A percentile compares a stretch with the other conserved stretches of the same genome.
Evolutionary conservation across 2,888 invertebrate genomes (phyloP).

Genomic region (Bembecia ichneumoniformis): DNA sequence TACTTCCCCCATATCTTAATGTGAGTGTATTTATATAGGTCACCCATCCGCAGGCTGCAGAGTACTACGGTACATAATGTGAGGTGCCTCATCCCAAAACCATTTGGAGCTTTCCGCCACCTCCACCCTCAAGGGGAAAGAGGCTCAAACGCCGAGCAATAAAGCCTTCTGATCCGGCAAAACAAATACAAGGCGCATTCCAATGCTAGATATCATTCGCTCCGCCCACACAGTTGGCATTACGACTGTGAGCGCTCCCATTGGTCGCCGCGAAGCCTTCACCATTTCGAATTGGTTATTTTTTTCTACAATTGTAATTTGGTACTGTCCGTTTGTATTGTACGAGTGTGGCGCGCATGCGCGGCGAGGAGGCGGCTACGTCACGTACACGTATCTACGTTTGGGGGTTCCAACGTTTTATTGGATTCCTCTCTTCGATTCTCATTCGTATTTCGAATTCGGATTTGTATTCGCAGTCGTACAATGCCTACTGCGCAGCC

Average conservation of each 20-base stretch:
- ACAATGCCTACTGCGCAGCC: conserved; percentile 47
- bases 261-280: conserved; percentile 69
- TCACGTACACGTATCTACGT: conserved; percentile 68
- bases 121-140: conserved; percentile 62
- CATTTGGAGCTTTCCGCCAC: conserved; percentile 61
- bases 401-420: conserved; percentile 63
- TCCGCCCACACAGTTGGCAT: conserved; percentile 71
- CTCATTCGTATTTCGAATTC: conserved; percentile 60
- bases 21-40: conserved; percentile 21
- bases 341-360: conserved; percentile 56
- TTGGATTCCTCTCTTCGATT: conserved; percentile 60
- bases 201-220: conserved; percentile 73
- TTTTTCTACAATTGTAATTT: conserved; percentile 71
- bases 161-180: conserved; percentile 67
- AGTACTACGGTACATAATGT: conserved; percentile 59
- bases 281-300: conserved; percentile 70
- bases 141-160: conserved; percentile 65
- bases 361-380: conserved; percentile 54
- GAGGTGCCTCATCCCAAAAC: conserved; percentile 54
- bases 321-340: conserved; percentile 66
- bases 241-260: conserved; percentile 65
- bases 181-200: conserved; percentile 72
- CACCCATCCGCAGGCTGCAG: conserved; percentile 31
- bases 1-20: no score
- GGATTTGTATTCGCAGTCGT: conserved; percentile 52